Conservation (phyloP, 2,888 invertebrate genomes). For the Acleris cristana region DNA sequence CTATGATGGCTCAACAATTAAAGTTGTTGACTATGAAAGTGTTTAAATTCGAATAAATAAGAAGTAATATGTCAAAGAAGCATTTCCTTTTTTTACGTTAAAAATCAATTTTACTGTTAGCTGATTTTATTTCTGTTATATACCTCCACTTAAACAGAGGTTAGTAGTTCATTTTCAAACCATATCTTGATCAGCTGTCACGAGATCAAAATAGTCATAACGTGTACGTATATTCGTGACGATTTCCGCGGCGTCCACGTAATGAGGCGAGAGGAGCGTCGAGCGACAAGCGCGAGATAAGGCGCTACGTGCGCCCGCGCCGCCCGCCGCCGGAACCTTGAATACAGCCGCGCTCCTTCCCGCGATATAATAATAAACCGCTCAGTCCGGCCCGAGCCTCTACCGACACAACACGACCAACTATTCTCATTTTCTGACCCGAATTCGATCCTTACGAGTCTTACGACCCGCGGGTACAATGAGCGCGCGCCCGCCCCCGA, state of each 20-base stretch:
- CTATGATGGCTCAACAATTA: no score
- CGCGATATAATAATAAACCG: conserved; percentile 77
- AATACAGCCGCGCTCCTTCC: conserved; percentile 74
- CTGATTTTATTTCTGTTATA: no score
- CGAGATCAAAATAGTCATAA: conserved; percentile 24
- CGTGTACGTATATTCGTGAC: conserved; percentile 44
- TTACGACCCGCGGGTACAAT: conserved; percentile 44
- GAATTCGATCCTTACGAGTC: conserved; percentile 46
- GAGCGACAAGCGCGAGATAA: conserved; percentile 68
- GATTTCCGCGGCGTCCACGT: conserved; percentile 49
- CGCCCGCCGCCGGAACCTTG: conserved; percentile 75
- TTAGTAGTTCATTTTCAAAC: conserved; percentile 16
- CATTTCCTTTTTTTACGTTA: no score
- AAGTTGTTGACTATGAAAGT: no score
- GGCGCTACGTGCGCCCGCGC: conserved; percentile 69
- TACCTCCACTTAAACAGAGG: not conserved
- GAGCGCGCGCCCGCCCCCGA: conserved; percentile 49
- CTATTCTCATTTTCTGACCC: conserved; percentile 50
- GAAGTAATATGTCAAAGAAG: no score
- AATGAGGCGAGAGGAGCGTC: conserved; percentile 47
- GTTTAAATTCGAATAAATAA: no score
- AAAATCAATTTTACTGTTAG: no score
- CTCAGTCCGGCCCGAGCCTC: conserved; percentile 78
- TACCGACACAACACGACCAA: conserved; percentile 77
- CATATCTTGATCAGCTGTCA: conserved; percentile 28